These are phyloP conservation scores for Aurelia sp. DNA, from an alignment of 30 jellyfish, hydroid and myxozoan species.

Conservation along the genomic window DNA sequence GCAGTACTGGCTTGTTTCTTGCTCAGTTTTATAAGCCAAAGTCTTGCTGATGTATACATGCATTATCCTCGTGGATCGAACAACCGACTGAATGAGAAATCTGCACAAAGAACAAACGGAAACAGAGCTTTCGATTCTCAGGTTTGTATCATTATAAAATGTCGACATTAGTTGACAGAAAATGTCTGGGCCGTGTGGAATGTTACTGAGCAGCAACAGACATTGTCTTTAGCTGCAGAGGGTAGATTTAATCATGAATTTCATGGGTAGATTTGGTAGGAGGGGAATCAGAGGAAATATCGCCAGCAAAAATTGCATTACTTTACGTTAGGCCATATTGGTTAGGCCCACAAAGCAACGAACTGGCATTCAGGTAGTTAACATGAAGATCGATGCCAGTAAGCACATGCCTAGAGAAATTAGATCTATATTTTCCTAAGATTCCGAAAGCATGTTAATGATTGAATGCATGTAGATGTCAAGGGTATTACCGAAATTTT, in stretches of 20 bases:
- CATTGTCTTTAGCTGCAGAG: background rate
- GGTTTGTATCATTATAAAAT: constrained; percentile 58
- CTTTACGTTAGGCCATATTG: too few relatives aligned
- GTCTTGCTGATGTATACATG: constrained; percentile 69
- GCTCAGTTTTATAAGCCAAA: background rate
- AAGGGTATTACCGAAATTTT: too few relatives aligned
- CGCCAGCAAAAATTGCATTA: too few relatives aligned
- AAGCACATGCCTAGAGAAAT: too few relatives aligned
- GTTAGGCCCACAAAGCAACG: too few relatives aligned
- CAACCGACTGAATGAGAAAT: constrained; percentile 84
- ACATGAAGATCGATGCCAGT: too few relatives aligned
- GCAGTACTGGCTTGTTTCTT: background rate
- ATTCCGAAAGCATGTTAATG: too few relatives aligned
- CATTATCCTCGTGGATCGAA: constrained; percentile 94
- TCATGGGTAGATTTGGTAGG: background rate
- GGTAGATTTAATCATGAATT: background rate
- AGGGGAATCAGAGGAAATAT: too few relatives aligned
- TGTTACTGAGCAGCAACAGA: background rate
- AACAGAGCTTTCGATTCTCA: constrained; percentile 93
- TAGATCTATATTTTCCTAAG: too few relatives aligned
- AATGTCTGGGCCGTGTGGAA: background rate
- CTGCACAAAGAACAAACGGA: constrained; percentile 80
- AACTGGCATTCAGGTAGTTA: too few relatives aligned
- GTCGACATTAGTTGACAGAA: background rate
- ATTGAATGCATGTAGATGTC: too few relatives aligned